Conservation (phyloP, 2,797 vertebrate genomes). For the Lindbergichthys nudifrons region DNA sequence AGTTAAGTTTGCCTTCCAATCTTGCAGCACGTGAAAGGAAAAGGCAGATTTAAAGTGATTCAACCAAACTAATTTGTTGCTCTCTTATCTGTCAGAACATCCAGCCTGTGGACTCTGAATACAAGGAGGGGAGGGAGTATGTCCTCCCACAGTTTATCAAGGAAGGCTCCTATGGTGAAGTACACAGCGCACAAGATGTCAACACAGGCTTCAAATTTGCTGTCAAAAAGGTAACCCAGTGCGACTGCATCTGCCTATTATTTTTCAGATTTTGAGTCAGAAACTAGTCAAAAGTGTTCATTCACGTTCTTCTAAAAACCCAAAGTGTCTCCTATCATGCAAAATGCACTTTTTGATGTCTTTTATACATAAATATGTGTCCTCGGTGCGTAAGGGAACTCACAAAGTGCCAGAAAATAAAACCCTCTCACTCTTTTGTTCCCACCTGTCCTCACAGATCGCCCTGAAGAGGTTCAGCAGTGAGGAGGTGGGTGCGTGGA, state of each 20-base stretch:
- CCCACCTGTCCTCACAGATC: constrained; percentile 82
- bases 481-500: constrained; percentile 94
- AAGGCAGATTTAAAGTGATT: neutral
- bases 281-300: too few species aligned
- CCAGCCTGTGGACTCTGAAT: constrained; percentile 91
- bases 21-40: too few species aligned
- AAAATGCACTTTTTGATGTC: too few species aligned
- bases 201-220: constrained; percentile 92
- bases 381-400: too few species aligned
- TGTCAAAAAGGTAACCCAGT: constrained; percentile 91
- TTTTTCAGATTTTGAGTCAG: too few species aligned
- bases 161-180: constrained; percentile 93
- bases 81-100: constrained; percentile 85
- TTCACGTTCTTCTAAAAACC: too few species aligned
- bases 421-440: neutral
- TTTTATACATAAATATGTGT: too few species aligned
- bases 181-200: constrained; percentile 90
- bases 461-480: constrained; percentile 88
- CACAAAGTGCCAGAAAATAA: neutral
- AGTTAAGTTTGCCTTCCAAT: too few species aligned
- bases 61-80: constrained; percentile 5
- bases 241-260: too few species aligned
- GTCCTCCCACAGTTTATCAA: constrained; percentile 84
- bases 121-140: constrained; percentile 92
- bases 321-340: too few species aligned